These are phyloP conservation scores for Triops cancriformis DNA, from an alignment of 1,140 invertebrate genomes.

Conservation along the genomic window DNA sequence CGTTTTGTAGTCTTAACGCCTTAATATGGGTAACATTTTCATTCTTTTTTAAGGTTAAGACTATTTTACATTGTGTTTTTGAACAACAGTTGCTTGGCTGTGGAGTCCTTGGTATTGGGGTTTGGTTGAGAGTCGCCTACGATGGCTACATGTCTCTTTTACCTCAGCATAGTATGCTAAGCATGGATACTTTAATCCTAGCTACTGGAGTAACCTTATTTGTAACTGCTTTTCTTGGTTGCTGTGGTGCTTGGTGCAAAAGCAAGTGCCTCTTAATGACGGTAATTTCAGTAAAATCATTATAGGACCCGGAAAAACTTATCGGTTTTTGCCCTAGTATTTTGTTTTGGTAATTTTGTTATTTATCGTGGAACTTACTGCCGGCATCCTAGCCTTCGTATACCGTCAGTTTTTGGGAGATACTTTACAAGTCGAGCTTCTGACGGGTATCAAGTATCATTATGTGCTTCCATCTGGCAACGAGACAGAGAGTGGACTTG, in stretches of 20 bases:
- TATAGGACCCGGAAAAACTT: not conserved
- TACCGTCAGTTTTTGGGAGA: conserved; percentile 59
- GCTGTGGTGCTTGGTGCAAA: conserved; percentile 72
- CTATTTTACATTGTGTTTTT: not conserved
- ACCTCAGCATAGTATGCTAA: conserved; percentile 58
- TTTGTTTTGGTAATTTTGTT: conserved; percentile 70
- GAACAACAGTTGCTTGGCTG: conserved; percentile 60
- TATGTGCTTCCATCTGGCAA: conserved; percentile 44
- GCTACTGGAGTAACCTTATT: conserved; percentile 58
- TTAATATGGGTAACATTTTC: conserved; percentile 58
- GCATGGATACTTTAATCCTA: conserved; percentile 59
- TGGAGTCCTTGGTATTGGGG: conserved; percentile 59
- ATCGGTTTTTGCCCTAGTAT: conserved; percentile 52
- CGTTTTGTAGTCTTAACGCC: conserved; percentile 65
- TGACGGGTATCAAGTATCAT: conserved; percentile 55
- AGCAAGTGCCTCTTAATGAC: conserved; percentile 64
- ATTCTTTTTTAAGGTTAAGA: not conserved
- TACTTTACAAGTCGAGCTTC: conserved; percentile 55
- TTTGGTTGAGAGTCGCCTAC: conserved; percentile 61
- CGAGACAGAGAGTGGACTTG: conserved; percentile 48
- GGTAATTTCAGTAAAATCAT: conserved; percentile 44
- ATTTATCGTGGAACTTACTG: conserved; percentile 66
- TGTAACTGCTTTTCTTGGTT: conserved; percentile 65
- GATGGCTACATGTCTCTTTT: conserved; percentile 59
- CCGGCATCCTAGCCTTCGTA: conserved; percentile 65